Evolutionary conservation across 1,140 invertebrate genomes (phyloP).

Genomic region (Fopius arisanus): DNA sequence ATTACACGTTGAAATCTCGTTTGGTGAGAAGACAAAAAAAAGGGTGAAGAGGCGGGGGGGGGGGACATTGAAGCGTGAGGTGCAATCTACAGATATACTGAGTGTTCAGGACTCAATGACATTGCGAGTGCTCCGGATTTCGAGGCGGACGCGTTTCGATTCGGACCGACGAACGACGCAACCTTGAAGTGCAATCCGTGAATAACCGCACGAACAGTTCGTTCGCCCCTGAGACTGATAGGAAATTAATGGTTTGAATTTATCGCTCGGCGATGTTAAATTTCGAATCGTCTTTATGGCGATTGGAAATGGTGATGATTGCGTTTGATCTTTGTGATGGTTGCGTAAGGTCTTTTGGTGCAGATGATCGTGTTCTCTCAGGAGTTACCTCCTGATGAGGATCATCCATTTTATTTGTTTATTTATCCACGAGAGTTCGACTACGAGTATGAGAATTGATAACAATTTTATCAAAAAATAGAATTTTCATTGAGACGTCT

Average conservation of each 20-base stretch:
- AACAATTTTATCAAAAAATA: no score
- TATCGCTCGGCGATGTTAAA: not conserved
- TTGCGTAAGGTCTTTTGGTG: no score
- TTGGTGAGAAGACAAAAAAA: not conserved
- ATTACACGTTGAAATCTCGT: conserved; percentile 3
- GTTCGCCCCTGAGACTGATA: conserved; percentile 31
- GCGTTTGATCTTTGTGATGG: no score
- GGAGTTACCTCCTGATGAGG: no score
- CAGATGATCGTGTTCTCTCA: no score
- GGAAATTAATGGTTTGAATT: not conserved
- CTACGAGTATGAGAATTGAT: no score
- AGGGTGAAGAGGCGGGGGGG: not conserved
- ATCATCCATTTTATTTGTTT: no score
- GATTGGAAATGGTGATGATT: no score
- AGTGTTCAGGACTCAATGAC: not conserved
- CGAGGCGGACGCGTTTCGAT: conserved; percentile 29
- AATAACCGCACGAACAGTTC: conserved; percentile 26
- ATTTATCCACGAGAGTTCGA: no score
- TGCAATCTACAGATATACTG: not conserved
- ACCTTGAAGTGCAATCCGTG: conserved; percentile 25
- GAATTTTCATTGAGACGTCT: no score
- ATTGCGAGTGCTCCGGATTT: conserved; percentile 22
- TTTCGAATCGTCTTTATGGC: not conserved
- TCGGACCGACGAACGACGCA: conserved; percentile 24
- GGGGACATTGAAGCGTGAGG: not conserved